These are phyloP conservation scores for Cylas formicarius DNA, from an alignment of 1,140 invertebrate species.

Conservation along the genomic window DNA sequence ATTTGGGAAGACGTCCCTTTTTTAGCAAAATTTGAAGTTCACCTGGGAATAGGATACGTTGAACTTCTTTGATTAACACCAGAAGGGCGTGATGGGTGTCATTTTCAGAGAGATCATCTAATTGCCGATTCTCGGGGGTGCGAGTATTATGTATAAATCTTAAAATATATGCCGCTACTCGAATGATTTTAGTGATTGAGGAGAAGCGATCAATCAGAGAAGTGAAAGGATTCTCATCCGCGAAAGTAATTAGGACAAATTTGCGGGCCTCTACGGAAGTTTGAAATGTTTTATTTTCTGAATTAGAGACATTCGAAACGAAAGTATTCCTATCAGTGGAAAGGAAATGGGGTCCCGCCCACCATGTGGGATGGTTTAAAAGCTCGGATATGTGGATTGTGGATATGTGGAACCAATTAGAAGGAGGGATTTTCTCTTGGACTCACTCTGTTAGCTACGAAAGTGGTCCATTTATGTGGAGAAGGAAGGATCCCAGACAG, in stretches of 20 bases:
- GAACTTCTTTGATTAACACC: slow-evolving; percentile 12
- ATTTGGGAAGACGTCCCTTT: slow-evolving; percentile 1
- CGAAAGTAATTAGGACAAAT: no score
- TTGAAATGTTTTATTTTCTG: not conserved
- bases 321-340: slow-evolving; percentile 1
- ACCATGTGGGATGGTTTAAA: slow-evolving; percentile 11
- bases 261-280: no score
- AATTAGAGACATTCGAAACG: not conserved
- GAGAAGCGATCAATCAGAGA: slow-evolving; percentile 10
- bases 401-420: slow-evolving; percentile 34
- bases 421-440: slow-evolving; percentile 22
- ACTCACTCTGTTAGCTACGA: slow-evolving; percentile 38
- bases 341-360: slow-evolving; percentile 21
- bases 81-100: slow-evolving; percentile 5
- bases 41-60: slow-evolving; percentile 15
- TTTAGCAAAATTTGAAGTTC: slow-evolving; percentile 9
- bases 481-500: slow-evolving; percentile 20
- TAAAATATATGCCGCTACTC: slow-evolving; percentile 11
- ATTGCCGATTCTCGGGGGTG: no score
- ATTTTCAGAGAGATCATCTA: not conserved
- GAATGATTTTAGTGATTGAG: slow-evolving; percentile 7
- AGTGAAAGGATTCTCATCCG: slow-evolving; percentile 2
- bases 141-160: slow-evolving; percentile 5
- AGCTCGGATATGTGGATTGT: slow-evolving; percentile 11
- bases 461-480: slow-evolving; percentile 26